Percentiles rank a stretch among this genome's conserved stretches.
Conservation (phyloP, 2,888 invertebrate genomes). For the Cataglyphis livida region DNA sequence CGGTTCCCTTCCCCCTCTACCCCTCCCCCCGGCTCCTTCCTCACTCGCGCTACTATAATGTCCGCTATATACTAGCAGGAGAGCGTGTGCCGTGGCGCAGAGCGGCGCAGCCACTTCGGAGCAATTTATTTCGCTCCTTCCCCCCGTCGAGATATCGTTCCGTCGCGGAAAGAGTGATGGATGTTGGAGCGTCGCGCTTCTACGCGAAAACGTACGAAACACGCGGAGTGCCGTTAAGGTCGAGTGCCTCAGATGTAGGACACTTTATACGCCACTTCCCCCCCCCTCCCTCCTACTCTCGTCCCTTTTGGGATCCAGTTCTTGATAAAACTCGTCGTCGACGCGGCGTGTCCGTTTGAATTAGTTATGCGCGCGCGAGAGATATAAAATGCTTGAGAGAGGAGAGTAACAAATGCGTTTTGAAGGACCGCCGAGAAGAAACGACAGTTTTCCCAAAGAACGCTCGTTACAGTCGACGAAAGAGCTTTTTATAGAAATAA, state of each 20-base stretch:
- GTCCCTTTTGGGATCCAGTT: slow-evolving; percentile 38
- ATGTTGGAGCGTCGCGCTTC: slow-evolving; percentile 64
- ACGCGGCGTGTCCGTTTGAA: slow-evolving; percentile 34
- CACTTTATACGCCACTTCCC: slow-evolving; percentile 63
- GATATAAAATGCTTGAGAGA: neutral
- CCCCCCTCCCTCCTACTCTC: neutral
- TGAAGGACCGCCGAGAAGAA: neutral
- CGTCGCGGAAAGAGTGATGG: slow-evolving; percentile 69
- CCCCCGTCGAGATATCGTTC: slow-evolving; percentile 67
- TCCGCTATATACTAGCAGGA: neutral
- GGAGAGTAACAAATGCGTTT: slow-evolving; percentile 2
- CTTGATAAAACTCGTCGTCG: slow-evolving; percentile 37
- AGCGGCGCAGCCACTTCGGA: slow-evolving; percentile 57
- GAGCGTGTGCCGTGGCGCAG: slow-evolving; percentile 20
- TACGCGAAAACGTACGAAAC: slow-evolving; percentile 57
- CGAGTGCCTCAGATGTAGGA: slow-evolving; percentile 71
- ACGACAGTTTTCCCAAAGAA: neutral
- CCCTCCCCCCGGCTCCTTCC: too few relatives aligned
- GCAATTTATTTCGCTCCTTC: slow-evolving; percentile 68
- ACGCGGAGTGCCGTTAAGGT: slow-evolving; percentile 70
- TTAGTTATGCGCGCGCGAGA: slow-evolving; percentile 29
- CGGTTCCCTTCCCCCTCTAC: neutral
- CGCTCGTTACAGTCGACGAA: neutral
- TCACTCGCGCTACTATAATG: slow-evolving; percentile 22
- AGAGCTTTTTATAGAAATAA: slow-evolving; percentile 1